Base-by-base conservation (phyloP, 2,888 invertebrate species). In the Aspidiotus destructor region DNA sequence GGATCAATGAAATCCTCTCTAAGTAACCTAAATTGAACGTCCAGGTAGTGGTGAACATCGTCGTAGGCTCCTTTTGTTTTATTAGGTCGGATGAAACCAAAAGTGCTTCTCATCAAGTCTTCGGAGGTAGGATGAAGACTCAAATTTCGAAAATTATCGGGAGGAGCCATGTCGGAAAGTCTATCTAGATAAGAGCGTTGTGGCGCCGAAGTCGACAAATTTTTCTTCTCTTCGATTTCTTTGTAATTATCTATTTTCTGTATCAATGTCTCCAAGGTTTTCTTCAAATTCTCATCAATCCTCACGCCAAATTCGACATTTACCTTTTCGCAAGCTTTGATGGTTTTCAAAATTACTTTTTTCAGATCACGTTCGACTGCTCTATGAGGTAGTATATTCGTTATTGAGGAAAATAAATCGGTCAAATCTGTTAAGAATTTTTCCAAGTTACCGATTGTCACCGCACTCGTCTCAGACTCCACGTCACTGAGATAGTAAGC, bases 1-100 rank as follows among this genome's bases (percentile, higher is more conserved):
- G 92, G 89, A 17, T 81, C 80, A 48, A 89, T 81, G 75, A 88
- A 90, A 77, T 93, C 92, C 78, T 92, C 90, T 48, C 89, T 78
- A 62, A 92, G 75, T 48, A 92, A 78, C 52, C 86, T 81, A 74
- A 89, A 89, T 73, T 91, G 91, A 13, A 86, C 79, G 73, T 88
- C 87, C 40, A 93, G 78, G 75, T 93, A 93, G 74, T 89, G 84
- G 58, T 85, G 81, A 1, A 86, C 79, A 74, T 80, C 80, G 1
- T 79, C 74, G 75, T 87, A 91, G 0, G 81, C 79, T 15, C 87
- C 88, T 58, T 81, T 76, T 0, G 82, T 76, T 67, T 85, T 81
- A 74, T 85, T 86, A 0, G 82, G 81, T 15, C 82, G 77, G 17
- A 85, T 73, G 74, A 81, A 83, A 41, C 63, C 63, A 0, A 79